Conservation (phyloP, 2,113 vertebrate genomes). For the Silurus glanis region DNA sequence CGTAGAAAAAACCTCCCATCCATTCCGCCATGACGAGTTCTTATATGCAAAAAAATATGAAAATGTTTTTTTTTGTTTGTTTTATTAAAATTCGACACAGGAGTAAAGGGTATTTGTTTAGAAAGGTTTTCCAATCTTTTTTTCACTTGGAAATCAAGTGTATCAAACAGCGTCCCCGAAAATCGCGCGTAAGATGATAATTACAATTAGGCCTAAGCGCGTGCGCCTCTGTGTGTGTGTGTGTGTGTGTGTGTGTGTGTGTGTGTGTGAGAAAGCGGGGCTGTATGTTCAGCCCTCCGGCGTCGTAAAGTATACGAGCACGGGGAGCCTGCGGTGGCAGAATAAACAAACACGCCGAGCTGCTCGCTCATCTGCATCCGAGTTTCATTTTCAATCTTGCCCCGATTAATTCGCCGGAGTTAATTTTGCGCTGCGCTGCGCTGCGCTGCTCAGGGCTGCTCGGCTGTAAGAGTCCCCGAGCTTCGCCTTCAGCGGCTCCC, state of each 20-base stretch:
- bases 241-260: background rate
- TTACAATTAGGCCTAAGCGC: background rate
- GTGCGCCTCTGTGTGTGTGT: background rate
- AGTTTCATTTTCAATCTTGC: slow-evolving; percentile 89
- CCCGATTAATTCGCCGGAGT: slow-evolving; percentile 89
- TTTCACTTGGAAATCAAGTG: background rate
- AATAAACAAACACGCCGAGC: slow-evolving; percentile 59
- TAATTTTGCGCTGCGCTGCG: slow-evolving; percentile 74
- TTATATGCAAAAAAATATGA: background rate
- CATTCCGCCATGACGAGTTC: background rate
- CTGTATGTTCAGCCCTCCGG: slow-evolving; percentile 31
- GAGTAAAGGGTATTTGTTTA: background rate
- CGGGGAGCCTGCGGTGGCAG: slow-evolving; percentile 28
- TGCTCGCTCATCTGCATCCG: slow-evolving; percentile 79
- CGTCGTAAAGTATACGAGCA: slow-evolving; percentile 44
- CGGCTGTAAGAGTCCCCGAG: slow-evolving; percentile 26
- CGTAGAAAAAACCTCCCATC: background rate
- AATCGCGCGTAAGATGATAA: background rate
- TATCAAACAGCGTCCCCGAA: background rate
- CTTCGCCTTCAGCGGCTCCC: slow-evolving; percentile 24
- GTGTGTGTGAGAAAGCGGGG: background rate
- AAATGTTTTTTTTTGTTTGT: background rate
- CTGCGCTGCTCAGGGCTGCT: slow-evolving; percentile 44
- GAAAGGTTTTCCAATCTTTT: background rate
- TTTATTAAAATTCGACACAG: background rate